Evolutionary conservation across 2,888 invertebrate genomes (phyloP), one percentile per base, ranked within the genome.

Genomic region (Lepidochitona cinerea): DNA sequence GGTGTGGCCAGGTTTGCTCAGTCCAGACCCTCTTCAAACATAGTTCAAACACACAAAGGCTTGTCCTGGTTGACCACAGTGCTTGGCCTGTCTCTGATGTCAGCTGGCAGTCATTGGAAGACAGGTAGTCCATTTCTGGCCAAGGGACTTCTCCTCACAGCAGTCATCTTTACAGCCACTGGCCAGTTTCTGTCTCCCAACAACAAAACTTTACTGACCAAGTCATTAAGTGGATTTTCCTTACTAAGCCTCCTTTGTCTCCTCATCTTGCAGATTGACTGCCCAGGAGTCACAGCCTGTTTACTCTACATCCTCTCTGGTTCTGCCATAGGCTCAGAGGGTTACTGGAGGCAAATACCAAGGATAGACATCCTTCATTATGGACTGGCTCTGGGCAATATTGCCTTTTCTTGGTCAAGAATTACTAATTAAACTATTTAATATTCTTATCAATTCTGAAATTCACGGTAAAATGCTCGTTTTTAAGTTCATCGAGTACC

Each of bases 341-440:
- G 88, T 9, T 65, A 72, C 18, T 68, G 83, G 23, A 64, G 78
- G 35, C 80, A 83, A 0, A 72, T 88, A 26, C 83, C 79, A 9
- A 76, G 84, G 69, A 83, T 89, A 0, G 89, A 89, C 75, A 70
- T 85, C 32, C 77, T 88, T 54, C 89, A 89, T 72, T 87, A 87
- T 79, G 82, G 73, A 12, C 76, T 89, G 33, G 32, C 59, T 29
- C 59, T 59, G 29, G 59, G 59, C 1, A 59, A 59, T 29, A 14
- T 59, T 23, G 18, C 59, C 14, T 59, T 59, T 59, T 32, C 4
- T 18, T 59, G 59, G 59, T 9, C 41, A 41, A 14, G n/a, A n/a
- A n/a, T n/a, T n/a, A n/a, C n/a, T n/a, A n/a, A n/a, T n/a, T n/a
- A n/a, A n/a, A n/a, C n/a, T n/a, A n/a, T n/a, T n/a, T n/a, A n/a